Conservation (phyloP, 1,140 invertebrate species). For the Drosophila sucinea region DNA sequence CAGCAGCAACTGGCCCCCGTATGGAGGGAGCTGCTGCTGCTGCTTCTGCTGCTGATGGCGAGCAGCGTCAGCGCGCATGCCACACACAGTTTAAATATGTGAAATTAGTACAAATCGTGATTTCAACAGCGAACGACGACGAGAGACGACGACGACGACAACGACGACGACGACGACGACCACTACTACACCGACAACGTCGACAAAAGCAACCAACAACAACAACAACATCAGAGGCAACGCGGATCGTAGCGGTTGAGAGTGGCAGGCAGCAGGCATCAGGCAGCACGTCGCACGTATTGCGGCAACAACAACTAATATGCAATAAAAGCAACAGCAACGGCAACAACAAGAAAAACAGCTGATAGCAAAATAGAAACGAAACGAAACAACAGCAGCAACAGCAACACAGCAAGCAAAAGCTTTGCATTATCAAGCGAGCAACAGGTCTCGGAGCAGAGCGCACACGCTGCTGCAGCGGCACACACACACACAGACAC, state of each 20-base stretch:
- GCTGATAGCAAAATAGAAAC: conserved; percentile 76
- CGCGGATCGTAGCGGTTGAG: conserved; percentile 52
- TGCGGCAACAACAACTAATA: conserved; percentile 59
- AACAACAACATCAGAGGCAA: conserved; percentile 33
- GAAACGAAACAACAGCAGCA: conserved; percentile 1
- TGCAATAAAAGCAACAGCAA: conserved; percentile 64
- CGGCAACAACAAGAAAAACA: conserved; percentile 38
- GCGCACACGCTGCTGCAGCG: conserved; percentile 71
- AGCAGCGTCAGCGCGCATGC: conserved; percentile 70
- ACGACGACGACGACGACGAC: conserved; percentile 71
- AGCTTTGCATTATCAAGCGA: conserved; percentile 74
- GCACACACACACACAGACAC: conserved; percentile 44
- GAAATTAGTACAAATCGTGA: conserved; percentile 83
- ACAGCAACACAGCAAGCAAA: conserved; percentile 49
- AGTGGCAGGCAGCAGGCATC: conserved; percentile 30
- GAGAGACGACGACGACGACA: conserved; percentile 58
- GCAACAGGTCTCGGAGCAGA: conserved; percentile 77
- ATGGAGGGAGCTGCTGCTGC: conserved; percentile 61
- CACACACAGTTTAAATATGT: conserved; percentile 83
- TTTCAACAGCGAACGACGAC: conserved; percentile 83
- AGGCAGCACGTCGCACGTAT: conserved; percentile 52
- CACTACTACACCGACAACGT: conserved; percentile 59
- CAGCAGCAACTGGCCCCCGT: conserved; percentile 74
- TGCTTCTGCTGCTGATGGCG: conserved; percentile 63
- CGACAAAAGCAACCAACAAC: conserved; percentile 21